Percentiles rank a stretch among this genome's conserved stretches.
Conservation (phyloP, 2,113 vertebrate species). For the Anarrhichthys ocellatus region DNA sequence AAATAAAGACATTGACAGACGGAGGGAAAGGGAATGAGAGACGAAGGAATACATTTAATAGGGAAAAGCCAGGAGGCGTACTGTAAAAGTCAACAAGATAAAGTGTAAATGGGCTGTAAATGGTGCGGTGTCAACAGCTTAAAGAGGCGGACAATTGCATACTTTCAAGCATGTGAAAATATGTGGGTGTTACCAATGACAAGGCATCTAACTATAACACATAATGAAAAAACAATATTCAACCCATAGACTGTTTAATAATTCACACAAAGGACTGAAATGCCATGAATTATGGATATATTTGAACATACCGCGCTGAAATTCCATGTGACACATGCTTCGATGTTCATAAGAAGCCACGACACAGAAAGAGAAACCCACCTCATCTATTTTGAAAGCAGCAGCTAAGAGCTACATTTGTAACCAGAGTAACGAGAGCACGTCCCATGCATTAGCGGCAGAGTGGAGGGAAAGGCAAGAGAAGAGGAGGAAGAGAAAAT, state of each 20-base stretch:
- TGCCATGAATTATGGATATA: slow-evolving; percentile 11
- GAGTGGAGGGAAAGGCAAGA: slow-evolving; percentile 37
- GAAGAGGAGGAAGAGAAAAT: slow-evolving; percentile 41
- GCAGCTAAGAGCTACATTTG: slow-evolving; percentile 60
- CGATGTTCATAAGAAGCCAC: not conserved
- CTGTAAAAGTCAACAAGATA: slow-evolving; percentile 44
- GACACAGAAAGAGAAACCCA: not conserved
- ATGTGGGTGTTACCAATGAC: slow-evolving; percentile 22
- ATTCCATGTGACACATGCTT: slow-evolving; percentile 4
- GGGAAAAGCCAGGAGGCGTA: slow-evolving; percentile 13
- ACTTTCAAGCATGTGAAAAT: slow-evolving; percentile 26
- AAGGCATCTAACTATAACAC: slow-evolving; percentile 21
- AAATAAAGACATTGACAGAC: not conserved
- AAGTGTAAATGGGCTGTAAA: slow-evolving; percentile 47
- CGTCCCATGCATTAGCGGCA: slow-evolving; percentile 58
- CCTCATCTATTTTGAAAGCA: slow-evolving; percentile 50
- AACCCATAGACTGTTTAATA: not conserved
- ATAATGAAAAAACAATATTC: slow-evolving; percentile 14
- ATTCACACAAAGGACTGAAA: not conserved
- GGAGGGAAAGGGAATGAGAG: not conserved
- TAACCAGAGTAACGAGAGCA: slow-evolving; percentile 37
- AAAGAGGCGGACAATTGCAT: slow-evolving; percentile 40
- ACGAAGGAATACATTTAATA: slow-evolving; percentile 11
- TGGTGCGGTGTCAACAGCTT: slow-evolving; percentile 45
- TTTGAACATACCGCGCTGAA: not conserved